These are phyloP conservation scores for Coenonympha arcania DNA, from an alignment of 2,888 invertebrate species.

Conservation along the genomic window DNA sequence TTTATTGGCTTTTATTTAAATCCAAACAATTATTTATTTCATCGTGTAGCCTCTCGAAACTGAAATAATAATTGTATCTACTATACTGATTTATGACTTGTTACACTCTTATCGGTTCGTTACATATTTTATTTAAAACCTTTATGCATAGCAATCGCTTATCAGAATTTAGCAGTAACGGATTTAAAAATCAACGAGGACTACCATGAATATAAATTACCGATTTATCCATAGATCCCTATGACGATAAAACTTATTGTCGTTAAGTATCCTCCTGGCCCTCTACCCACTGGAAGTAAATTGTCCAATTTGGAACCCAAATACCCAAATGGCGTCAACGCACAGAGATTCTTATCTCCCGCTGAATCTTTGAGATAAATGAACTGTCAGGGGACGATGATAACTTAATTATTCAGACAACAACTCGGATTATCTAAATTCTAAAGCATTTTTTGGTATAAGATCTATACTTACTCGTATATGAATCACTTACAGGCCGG, in stretches of 20 bases:
- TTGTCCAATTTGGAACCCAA: constrained; percentile 59
- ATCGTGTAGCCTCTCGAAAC: not conserved
- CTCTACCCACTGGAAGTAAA: constrained; percentile 58
- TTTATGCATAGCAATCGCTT: constrained; percentile 20
- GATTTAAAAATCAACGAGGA: constrained; percentile 40
- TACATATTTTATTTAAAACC: not conserved
- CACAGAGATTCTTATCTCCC: constrained; percentile 58
- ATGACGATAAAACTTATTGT: constrained; percentile 61
- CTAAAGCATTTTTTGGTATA: no score
- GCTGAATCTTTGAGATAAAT: constrained; percentile 59
- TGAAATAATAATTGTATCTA: not conserved
- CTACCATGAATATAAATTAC: constrained; percentile 61
- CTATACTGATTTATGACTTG: constrained; percentile 2
- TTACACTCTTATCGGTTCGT: not conserved
- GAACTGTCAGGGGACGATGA: constrained; percentile 52
- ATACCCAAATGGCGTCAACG: constrained; percentile 67
- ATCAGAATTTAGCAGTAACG: constrained; percentile 36
- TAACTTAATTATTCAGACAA: constrained; percentile 18
- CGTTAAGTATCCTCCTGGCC: constrained; percentile 56
- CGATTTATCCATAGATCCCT: constrained; percentile 50
- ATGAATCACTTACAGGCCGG: no score
- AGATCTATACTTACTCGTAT: no score
- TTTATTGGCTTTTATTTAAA: constrained; percentile 24
- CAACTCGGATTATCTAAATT: not conserved
- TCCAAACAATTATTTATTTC: constrained; percentile 11